phyloP scores from a whole-genome alignment of 2,113 vertebrate genomes.

The Boleophthalmus pectinirostris region DNA sequence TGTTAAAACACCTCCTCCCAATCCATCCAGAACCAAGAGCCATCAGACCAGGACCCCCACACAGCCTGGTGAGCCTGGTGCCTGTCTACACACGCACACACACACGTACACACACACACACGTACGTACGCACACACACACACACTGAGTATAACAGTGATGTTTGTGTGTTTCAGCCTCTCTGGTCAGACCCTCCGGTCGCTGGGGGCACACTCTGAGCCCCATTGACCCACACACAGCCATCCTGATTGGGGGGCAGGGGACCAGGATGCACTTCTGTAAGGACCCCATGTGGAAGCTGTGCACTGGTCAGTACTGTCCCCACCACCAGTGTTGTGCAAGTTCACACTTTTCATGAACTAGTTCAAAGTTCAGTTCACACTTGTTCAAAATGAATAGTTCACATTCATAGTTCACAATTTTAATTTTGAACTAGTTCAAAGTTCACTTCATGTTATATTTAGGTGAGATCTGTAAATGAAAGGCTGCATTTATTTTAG shows the following conservation, averaged over 20 bases:
- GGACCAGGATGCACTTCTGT: constrained; percentile 77
- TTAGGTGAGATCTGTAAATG: no score
- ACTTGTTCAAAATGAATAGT: no score
- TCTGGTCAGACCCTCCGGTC: constrained; percentile 64
- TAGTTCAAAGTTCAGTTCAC: no score
- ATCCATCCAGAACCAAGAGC: constrained; percentile 48
- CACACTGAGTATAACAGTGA: no score
- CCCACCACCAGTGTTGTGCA: no score
- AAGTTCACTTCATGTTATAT: no score
- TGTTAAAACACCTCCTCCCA: constrained; percentile 51
- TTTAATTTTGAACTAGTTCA: no score
- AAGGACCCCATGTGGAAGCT: constrained; percentile 82
- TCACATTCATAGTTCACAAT: no score
- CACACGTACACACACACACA: no score
- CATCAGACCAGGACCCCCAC: constrained; percentile 64
- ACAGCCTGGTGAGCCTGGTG: constrained; percentile 53
- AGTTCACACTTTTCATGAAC: no score
- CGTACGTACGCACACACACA: no score
- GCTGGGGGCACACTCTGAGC: constrained; percentile 79
- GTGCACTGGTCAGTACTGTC: constrained; percentile 69
- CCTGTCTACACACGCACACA: background rate
- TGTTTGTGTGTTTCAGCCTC: constrained; percentile 34
- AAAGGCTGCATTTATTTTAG: no score
- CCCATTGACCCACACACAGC: constrained; percentile 76
- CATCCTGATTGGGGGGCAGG: constrained; percentile 78